Conservation (phyloP, 2,888 invertebrate species). For the Heliconius ismenius region DNA sequence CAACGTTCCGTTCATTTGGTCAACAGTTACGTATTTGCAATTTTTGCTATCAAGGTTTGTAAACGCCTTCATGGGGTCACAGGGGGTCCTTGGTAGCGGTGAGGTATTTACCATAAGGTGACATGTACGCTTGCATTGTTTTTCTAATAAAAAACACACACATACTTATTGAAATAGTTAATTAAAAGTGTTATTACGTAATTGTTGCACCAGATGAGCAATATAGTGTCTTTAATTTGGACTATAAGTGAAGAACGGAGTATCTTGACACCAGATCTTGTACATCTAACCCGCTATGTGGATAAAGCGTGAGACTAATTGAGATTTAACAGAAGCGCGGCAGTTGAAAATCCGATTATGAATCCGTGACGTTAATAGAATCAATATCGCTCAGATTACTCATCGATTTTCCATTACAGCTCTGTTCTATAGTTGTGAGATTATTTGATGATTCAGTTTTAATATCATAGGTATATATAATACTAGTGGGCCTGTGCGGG, state of each 20-base stretch:
- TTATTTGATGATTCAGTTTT: slow-evolving; percentile 5
- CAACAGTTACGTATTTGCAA: no score
- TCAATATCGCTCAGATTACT: slow-evolving; percentile 15
- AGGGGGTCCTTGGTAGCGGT: background rate
- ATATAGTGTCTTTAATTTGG: background rate
- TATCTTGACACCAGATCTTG: background rate
- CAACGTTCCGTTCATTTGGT: background rate
- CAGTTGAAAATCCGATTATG: slow-evolving; percentile 9
- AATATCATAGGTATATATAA: background rate
- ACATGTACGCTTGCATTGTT: background rate
- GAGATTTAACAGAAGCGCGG: slow-evolving; percentile 14
- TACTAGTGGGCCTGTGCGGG: background rate
- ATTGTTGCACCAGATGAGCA: background rate
- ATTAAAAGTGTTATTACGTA: background rate
- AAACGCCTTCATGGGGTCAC: background rate
- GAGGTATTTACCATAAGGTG: no score
- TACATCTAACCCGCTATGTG: background rate
- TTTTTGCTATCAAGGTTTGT: background rate
- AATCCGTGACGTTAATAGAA: slow-evolving; percentile 17
- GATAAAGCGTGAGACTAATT: background rate
- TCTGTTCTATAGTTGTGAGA: background rate
- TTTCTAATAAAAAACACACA: background rate
- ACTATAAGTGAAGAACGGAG: background rate
- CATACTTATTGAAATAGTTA: background rate
- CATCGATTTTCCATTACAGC: slow-evolving; percentile 18